A percentile compares a stretch with the other conserved stretches of the same genome.
These are phyloP conservation scores for Eupithecia abbreviata DNA, from an alignment of 2,888 invertebrate species.

Conservation along the genomic window DNA sequence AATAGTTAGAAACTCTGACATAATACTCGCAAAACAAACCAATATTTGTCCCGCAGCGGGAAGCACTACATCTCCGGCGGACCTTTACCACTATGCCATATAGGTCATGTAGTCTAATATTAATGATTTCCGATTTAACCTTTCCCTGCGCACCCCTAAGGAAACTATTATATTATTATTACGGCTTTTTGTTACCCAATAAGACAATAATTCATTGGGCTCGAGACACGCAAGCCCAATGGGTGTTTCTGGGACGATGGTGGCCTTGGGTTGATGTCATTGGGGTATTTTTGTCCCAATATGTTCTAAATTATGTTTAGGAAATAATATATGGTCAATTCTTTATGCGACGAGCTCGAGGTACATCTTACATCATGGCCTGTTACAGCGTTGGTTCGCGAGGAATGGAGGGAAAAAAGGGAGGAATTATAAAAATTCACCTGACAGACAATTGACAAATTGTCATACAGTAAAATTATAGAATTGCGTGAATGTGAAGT, in stretches of 20 bases:
- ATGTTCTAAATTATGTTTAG: not conserved
- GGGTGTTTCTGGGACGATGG: not conserved
- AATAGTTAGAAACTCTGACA: no score
- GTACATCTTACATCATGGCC: no score
- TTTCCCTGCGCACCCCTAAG: slow-evolving; percentile 5
- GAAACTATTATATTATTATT: slow-evolving; percentile 3
- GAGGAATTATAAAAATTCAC: no score
- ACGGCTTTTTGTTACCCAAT: slow-evolving; percentile 3
- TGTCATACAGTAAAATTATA: no score
- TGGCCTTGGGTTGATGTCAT: not conserved
- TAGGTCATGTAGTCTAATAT: not conserved
- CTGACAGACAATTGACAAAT: no score
- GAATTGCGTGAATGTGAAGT: no score
- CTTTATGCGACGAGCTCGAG: no score
- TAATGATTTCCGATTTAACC: slow-evolving; percentile 5
- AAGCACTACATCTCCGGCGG: not conserved
- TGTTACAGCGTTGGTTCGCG: no score
- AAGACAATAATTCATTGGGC: slow-evolving; percentile 2
- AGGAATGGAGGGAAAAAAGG: no score
- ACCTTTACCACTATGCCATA: not conserved
- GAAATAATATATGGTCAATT: not conserved
- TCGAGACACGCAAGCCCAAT: not conserved
- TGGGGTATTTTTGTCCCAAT: not conserved
- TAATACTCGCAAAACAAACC: no score
- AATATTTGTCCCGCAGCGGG: not conserved